These are phyloP conservation scores for Colletes collaris DNA, from an alignment of 2,888 invertebrate genomes.

Conservation along the genomic window DNA sequence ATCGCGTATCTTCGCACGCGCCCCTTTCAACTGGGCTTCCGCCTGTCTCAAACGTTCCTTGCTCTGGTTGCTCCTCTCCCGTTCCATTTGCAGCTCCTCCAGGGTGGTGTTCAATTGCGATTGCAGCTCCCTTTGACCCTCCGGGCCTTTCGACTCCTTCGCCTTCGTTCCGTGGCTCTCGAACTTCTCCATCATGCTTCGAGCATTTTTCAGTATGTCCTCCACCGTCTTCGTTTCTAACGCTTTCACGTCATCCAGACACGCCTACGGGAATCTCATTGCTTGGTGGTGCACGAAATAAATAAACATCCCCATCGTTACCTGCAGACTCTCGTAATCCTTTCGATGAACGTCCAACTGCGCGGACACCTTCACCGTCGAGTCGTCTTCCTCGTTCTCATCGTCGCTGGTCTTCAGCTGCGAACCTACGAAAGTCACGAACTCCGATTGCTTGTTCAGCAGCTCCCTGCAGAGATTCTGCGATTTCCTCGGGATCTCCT, in stretches of 20 bases:
- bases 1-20: conserved; percentile 66
- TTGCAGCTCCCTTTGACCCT: conserved; percentile 55
- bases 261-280: not conserved
- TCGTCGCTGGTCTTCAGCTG: conserved; percentile 49
- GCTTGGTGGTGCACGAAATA: too few relatives aligned
- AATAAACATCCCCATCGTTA: too few relatives aligned
- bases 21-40: conserved; percentile 69
- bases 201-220: conserved; percentile 54
- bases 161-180: conserved; percentile 32
- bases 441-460: conserved; percentile 61
- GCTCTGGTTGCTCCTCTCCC: conserved; percentile 60
- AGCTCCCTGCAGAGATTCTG: conserved; percentile 62
- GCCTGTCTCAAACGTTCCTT: conserved; percentile 62
- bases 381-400: conserved; percentile 8
- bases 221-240: conserved; percentile 34
- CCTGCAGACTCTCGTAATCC: conserved; percentile 48
- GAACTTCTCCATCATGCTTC: conserved; percentile 44
- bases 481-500: conserved; percentile 54
- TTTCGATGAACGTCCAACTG: conserved; percentile 48
- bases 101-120: conserved; percentile 46
- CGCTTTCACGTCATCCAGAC: conserved; percentile 53
- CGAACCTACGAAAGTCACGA: conserved; percentile 47
- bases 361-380: conserved; percentile 31
- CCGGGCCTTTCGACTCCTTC: conserved; percentile 42
- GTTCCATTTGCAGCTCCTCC: conserved; percentile 63